Evolutionary conservation across 2,888 invertebrate species (phyloP).

Genomic region (Apotomis betuletana): DNA sequence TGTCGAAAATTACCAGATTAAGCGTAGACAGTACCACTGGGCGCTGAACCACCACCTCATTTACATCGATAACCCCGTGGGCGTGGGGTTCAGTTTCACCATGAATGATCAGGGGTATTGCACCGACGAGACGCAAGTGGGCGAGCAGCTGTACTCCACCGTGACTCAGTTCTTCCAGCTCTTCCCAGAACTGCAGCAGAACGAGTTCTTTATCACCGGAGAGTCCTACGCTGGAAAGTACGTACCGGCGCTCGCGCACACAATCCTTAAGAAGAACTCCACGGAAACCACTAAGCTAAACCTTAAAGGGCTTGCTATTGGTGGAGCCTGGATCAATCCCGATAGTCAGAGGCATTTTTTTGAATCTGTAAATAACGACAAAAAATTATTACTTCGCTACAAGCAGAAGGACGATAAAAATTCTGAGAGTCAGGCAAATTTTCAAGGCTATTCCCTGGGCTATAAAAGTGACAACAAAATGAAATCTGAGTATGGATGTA

Average conservation of each 20-base stretch:
- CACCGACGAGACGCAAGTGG: conserved; percentile 90
- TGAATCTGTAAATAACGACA: neutral
- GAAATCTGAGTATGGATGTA: too few relatives aligned
- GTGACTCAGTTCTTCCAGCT: conserved; percentile 90
- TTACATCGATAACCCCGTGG: conserved; percentile 97
- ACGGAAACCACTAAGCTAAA: conserved; percentile 87
- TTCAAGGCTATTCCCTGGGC: too few relatives aligned
- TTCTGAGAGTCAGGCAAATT: conserved; percentile 51
- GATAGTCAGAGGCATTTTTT: conserved; percentile 84
- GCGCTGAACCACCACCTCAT: conserved; percentile 89
- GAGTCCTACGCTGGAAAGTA: conserved; percentile 94
- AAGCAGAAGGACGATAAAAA: conserved; percentile 52
- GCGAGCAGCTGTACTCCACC: conserved; percentile 89
- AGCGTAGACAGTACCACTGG: conserved; percentile 90
- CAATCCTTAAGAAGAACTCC: conserved; percentile 87
- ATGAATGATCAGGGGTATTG: conserved; percentile 89
- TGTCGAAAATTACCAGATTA: conserved; percentile 69
- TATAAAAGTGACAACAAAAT: too few relatives aligned
- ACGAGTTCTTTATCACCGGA: conserved; percentile 93
- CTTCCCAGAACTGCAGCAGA: conserved; percentile 71
- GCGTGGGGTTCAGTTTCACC: conserved; percentile 96
- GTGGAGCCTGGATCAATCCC: conserved; percentile 92
- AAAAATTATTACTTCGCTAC: neutral
- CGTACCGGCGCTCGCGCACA: conserved; percentile 89
- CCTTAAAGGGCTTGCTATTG: conserved; percentile 87